Evolutionary conservation across 2,888 invertebrate genomes (phyloP).

Genomic region (Coronaproctus castanopsis): DNA sequence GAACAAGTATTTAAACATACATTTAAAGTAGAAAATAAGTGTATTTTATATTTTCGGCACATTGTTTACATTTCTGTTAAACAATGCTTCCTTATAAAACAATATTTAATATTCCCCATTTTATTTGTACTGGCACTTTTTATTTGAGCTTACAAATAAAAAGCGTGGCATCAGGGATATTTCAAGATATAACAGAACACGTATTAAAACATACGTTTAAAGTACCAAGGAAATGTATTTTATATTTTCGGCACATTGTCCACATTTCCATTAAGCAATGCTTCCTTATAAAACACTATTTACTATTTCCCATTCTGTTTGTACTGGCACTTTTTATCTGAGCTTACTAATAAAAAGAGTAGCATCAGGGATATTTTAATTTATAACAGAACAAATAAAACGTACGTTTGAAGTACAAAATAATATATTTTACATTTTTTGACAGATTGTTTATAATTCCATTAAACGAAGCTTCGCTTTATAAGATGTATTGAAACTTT

Average conservation of each 20-base stretch:
- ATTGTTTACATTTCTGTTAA: background rate
- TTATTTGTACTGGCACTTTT: background rate
- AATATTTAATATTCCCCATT: background rate
- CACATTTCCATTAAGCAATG: background rate
- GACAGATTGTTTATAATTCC: no score
- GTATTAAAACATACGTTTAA: background rate
- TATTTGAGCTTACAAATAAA: background rate
- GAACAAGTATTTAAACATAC: background rate
- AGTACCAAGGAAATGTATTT: background rate
- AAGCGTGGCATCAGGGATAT: background rate
- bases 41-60: background rate
- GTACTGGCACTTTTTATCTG: background rate
- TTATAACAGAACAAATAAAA: no score
- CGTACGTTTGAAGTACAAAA: no score
- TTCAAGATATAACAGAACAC: background rate
- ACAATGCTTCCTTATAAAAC: background rate
- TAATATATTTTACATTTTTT: no score
- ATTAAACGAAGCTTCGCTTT: no score
- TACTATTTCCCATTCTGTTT: background rate
- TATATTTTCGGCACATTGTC: background rate
- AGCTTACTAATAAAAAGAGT: background rate
- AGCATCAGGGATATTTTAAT: background rate
- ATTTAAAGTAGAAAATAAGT: background rate
- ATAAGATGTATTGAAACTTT: no score
- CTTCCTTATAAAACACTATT: background rate